These are phyloP conservation scores for Acheta domesticus DNA, from an alignment of 2,888 invertebrate genomes.

Conservation along the genomic window DNA sequence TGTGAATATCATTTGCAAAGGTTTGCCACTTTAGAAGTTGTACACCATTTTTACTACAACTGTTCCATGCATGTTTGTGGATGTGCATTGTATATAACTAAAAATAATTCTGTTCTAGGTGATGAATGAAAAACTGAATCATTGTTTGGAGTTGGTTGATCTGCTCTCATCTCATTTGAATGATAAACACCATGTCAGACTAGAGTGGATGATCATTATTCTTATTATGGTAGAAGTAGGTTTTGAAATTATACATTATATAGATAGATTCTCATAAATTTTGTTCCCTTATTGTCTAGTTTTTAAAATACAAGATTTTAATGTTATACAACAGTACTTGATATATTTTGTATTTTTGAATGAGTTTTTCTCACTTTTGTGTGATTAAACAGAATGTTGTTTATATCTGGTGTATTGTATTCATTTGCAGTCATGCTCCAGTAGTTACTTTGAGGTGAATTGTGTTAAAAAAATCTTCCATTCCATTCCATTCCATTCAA, in stretches of 20 bases:
- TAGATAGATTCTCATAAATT: slow-evolving; percentile 55
- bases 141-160: slow-evolving; percentile 90
- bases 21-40: neutral
- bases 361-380: too few species aligned
- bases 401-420: too few species aligned
- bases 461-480: too few species aligned
- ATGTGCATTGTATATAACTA: slow-evolving; percentile 21
- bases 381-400: too few species aligned
- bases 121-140: slow-evolving; percentile 91
- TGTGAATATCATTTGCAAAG: too few species aligned
- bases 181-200: slow-evolving; percentile 85
- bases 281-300: neutral
- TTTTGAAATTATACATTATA: slow-evolving; percentile 76
- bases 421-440: too few species aligned
- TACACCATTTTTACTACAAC: slow-evolving; percentile 19
- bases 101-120: slow-evolving; percentile 55
- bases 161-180: slow-evolving; percentile 84
- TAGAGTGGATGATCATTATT: slow-evolving; percentile 97
- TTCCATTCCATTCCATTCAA: too few species aligned
- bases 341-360: too few species aligned
- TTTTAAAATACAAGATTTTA: too few species aligned
- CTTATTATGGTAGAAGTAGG: slow-evolving; percentile 93
- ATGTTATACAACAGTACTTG: too few species aligned
- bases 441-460: too few species aligned
- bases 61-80: neutral